A percentile compares a stretch with the other conserved stretches of the same genome.
Evolutionary conservation across 2,113 vertebrate genomes (phyloP).

Genomic region (Pteruthius melanotis): DNA sequence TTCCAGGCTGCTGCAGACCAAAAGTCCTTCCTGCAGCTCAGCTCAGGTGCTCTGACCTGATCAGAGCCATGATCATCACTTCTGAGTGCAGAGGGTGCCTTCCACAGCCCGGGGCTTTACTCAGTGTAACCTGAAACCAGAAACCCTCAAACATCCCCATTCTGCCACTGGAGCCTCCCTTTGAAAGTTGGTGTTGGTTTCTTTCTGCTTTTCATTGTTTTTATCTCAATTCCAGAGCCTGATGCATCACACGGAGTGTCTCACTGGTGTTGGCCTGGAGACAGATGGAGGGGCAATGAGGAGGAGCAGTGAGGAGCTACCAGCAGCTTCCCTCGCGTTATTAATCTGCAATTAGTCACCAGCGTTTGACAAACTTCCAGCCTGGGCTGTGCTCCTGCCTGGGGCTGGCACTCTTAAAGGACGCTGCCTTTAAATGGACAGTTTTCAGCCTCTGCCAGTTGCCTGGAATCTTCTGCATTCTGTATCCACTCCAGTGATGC

Average conservation of each 20-base stretch:
- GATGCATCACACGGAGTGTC: not conserved
- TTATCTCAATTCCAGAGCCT: not conserved
- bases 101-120: rapidly evolving
- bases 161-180: not conserved
- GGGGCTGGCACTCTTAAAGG: not conserved
- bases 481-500: not conserved
- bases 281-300: not conserved
- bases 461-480: not conserved
- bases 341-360: not conserved
- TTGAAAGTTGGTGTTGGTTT: not conserved
- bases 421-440: rapidly evolving
- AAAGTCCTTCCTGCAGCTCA: not conserved
- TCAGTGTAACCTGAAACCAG: rapidly evolving
- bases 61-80: rapidly evolving
- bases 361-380: not conserved
- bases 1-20: not conserved
- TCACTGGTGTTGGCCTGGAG: not conserved
- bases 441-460: not conserved
- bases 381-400: not conserved
- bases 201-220: not conserved
- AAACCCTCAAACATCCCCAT: rapidly evolving
- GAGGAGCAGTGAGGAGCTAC: not conserved
- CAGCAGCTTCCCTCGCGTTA: not conserved
- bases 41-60: not conserved
- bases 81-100: rapidly evolving